Conservation (phyloP, 2,113 vertebrate species). For the Vulpes vulpes region DNA sequence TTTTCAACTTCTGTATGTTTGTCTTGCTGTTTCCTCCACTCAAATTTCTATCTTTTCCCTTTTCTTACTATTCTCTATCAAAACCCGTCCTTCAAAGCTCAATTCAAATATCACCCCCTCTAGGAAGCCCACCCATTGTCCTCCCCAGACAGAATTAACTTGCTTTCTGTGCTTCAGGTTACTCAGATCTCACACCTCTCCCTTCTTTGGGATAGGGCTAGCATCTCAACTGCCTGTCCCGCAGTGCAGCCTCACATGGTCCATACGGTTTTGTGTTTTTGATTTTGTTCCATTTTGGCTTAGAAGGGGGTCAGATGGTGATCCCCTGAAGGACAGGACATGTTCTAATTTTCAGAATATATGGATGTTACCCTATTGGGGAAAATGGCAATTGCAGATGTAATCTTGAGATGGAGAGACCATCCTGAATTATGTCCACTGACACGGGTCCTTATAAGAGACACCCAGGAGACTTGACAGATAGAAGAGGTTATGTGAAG, state of each 20-base stretch:
- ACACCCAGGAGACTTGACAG: neutral
- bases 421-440: neutral
- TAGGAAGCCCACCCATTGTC: neutral
- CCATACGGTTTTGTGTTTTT: neutral
- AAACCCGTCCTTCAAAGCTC: neutral
- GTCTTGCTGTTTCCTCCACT: neutral
- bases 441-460: neutral
- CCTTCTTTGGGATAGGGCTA: neutral
- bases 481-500: neutral
- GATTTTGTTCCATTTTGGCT: neutral
- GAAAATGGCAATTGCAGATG: neutral
- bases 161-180: neutral
- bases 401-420: neutral
- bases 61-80: neutral
- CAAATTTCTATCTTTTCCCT: neutral
- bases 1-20: neutral
- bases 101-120: neutral
- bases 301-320: neutral
- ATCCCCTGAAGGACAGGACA: neutral
- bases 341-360: neutral
- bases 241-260: fast-evolving
- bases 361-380: neutral
- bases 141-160: neutral
- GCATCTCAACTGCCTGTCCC: neutral
- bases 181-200: neutral